Evolutionary conservation across 2,888 invertebrate genomes (phyloP).

Genomic region (Cerastis leucographa): DNA sequence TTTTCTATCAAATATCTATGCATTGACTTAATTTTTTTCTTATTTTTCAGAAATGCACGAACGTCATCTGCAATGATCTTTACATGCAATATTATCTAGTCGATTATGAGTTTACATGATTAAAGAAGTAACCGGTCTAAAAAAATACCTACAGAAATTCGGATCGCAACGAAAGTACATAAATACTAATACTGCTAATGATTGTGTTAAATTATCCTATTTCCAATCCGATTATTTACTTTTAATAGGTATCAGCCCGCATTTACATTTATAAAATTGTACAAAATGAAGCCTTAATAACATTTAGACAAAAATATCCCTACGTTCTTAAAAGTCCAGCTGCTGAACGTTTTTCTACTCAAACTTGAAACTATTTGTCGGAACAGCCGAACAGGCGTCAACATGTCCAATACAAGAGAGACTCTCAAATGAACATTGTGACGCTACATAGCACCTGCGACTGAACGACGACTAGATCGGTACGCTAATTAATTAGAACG

Average conservation of each 20-base stretch:
- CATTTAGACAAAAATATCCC: neutral
- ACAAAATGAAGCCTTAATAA: neutral
- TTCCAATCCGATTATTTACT: neutral
- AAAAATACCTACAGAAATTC: neutral
- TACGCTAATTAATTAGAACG: slow-evolving; percentile 32
- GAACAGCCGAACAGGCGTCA: slow-evolving; percentile 19
- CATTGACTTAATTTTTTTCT: neutral
- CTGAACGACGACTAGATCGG: slow-evolving; percentile 29
- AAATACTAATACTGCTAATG: neutral
- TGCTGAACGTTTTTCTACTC: neutral
- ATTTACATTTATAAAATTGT: neutral
- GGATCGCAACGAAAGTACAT: neutral
- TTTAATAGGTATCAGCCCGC: neutral
- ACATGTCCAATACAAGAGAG: slow-evolving; percentile 24
- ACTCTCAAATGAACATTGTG: slow-evolving; percentile 51
- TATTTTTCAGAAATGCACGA: neutral
- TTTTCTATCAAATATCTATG: slow-evolving; percentile 18
- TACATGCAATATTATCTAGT: too few species aligned
- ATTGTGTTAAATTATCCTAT: neutral
- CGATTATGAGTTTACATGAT: too few species aligned
- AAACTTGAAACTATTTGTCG: slow-evolving; percentile 24
- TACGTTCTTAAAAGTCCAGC: neutral
- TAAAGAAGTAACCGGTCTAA: too few species aligned
- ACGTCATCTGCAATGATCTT: neutral
- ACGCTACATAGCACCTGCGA: slow-evolving; percentile 42